These are phyloP conservation scores for Parthenolecanium corni DNA, from an alignment of 2,888 invertebrate genomes.

Conservation along the genomic window DNA sequence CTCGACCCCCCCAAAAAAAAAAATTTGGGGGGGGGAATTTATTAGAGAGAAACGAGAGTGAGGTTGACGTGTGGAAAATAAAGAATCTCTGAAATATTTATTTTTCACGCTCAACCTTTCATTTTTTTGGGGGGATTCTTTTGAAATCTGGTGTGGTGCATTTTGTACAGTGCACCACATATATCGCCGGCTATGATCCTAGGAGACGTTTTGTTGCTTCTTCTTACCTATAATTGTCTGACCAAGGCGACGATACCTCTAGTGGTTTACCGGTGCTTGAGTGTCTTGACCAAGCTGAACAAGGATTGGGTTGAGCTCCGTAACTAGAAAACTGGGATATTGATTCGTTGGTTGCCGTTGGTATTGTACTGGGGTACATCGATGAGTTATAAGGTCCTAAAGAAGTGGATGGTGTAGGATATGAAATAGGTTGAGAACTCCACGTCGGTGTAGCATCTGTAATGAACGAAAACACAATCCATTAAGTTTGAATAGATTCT, in stretches of 20 bases:
- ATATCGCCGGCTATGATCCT: too few species aligned
- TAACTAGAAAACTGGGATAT: conserved; percentile 8
- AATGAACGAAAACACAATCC: not conserved
- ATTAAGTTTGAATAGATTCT: not conserved
- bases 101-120: too few species aligned
- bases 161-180: too few species aligned
- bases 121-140: too few species aligned
- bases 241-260: conserved; percentile 33
- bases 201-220: too few species aligned
- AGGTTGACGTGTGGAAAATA: too few species aligned
- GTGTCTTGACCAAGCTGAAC: conserved; percentile 26
- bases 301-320: conserved; percentile 22
- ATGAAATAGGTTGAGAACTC: conserved; percentile 33
- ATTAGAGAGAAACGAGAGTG: too few species aligned
- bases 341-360: conserved; percentile 2
- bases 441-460: conserved; percentile 33
- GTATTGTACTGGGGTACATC: conserved; percentile 4
- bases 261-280: conserved; percentile 31
- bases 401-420: conserved; percentile 26
- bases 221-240: conserved; percentile 35
- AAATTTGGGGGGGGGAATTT: too few species aligned
- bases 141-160: too few species aligned
- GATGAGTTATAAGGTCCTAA: conserved; percentile 23
- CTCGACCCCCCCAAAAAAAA: too few species aligned
- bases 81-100: too few species aligned